Evolutionary conservation across 2,113 vertebrate species (phyloP), one percentile per base, ranked within the genome.

Genomic region (Canis aureus): DNA sequence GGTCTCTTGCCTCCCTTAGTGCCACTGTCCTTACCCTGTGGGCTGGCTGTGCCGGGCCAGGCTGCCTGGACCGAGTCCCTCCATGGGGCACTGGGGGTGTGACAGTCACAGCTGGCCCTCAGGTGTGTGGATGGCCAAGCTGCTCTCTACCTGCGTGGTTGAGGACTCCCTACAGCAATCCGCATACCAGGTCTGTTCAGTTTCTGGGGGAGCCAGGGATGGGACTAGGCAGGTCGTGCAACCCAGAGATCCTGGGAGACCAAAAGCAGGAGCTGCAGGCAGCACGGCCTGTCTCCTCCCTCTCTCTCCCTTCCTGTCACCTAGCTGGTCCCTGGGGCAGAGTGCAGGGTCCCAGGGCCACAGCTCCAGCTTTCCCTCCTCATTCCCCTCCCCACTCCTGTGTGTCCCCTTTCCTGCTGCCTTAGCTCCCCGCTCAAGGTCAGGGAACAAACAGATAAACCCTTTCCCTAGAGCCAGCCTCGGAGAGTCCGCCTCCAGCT

Each of bases 381-480:
- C 17, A 9, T 38, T 57, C 32, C 55, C 66, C 57, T 71, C 55
- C 66, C 83, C 35, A 22, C 57, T 64, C 60, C 87, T 1, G 66
- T 5, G 87, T 92, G 62, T 29, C 25, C 59, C 13, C 17, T 92
- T 49, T 78, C 96, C 10, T 23, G 93, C 89, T 91, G 94, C 84
- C 60, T 97, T 91, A 51, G 71, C 66, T 88, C 35, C 64, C 64
- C 0, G 80, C 71, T 94, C 94, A 97, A 97, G 98, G 96, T 97
- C 92, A 95, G 53, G 82, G 93, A 97, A 95, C 80, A 96, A 94
- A 95, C 93, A 96, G 95, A 97, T 67, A 81, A 95, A 85, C 96
- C 93, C 94, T 95, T 71, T 97, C 97, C 95, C 95, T 49, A 91
- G 90, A 95, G 95, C 89, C 32, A 0, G 80, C 64, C 20, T 0